These are phyloP conservation scores for Epinephelus fuscoguttatus DNA, from an alignment of 2,113 vertebrate genomes.

Conservation along the genomic window DNA sequence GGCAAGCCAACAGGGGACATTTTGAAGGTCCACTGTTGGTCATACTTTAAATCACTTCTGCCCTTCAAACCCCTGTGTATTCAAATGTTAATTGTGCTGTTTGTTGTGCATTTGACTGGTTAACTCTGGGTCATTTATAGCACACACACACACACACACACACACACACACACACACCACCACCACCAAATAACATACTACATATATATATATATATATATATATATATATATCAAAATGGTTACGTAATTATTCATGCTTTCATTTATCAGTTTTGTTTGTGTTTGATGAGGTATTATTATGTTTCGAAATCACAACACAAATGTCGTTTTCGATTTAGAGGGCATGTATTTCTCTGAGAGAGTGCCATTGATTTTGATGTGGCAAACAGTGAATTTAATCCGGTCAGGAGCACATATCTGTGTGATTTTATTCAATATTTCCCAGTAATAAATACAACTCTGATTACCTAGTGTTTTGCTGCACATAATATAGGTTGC, in stretches of 20 bases:
- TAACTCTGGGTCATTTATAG: neutral
- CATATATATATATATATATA: no score
- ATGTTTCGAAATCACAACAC: neutral
- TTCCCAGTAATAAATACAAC: neutral
- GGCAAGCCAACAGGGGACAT: neutral
- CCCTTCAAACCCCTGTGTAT: neutral
- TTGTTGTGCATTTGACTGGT: neutral
- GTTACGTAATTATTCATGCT: neutral
- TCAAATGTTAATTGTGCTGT: neutral
- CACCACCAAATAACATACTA: no score
- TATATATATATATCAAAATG: no score
- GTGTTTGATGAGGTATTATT: neutral
- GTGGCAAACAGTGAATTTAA: neutral
- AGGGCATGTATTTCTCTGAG: neutral
- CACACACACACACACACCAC: neutral
- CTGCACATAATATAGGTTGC: neutral
- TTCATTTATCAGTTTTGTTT: neutral
- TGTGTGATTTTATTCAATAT: neutral
- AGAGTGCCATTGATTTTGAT: neutral
- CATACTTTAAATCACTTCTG: neutral
- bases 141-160: neutral
- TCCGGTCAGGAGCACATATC: neutral
- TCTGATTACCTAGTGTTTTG: neutral
- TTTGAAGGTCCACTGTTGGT: neutral
- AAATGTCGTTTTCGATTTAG: neutral